These are phyloP conservation scores for Nasalis larvatus DNA, from an alignment of 2,113 vertebrate genomes.

Conservation along the genomic window DNA sequence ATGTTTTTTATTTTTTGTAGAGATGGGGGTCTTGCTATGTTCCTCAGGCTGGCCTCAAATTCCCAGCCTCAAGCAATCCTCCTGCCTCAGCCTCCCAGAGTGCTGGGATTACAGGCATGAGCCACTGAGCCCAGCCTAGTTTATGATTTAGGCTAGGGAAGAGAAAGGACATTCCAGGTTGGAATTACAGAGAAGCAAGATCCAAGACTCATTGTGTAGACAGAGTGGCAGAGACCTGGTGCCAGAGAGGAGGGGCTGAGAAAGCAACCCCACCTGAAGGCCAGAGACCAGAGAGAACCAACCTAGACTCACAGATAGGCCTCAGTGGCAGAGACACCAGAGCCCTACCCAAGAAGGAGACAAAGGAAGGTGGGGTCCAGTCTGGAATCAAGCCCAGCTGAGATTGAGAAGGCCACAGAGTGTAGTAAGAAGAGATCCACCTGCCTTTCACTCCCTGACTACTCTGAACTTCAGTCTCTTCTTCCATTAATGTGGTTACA, in stretches of 20 bases:
- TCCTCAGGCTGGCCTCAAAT: too few relatives aligned
- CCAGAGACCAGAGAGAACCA: background rate
- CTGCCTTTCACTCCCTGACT: fast-evolving
- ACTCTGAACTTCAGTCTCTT: background rate
- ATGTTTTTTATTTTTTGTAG: too few relatives aligned
- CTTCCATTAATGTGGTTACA: fast-evolving
- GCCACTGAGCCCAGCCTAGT: too few relatives aligned
- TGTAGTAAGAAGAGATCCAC: background rate
- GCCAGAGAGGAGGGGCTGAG: background rate
- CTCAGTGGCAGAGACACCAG: background rate
- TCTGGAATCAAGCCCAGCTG: background rate
- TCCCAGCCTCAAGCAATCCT: too few relatives aligned
- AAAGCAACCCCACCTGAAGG: background rate
- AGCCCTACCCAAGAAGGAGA: background rate
- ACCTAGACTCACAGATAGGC: background rate
- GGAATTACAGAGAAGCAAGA: background rate
- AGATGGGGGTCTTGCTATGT: too few relatives aligned
- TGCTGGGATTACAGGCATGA: too few relatives aligned
- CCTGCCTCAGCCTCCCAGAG: too few relatives aligned
- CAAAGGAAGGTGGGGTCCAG: background rate
- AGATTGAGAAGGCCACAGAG: too few relatives aligned
- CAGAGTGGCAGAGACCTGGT: background rate
- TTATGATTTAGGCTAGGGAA: background rate
- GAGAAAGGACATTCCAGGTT: background rate
- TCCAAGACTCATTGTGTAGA: background rate